These are phyloP conservation scores for Vidua chalybeata DNA, from an alignment of 2,113 vertebrate species.

Conservation along the genomic window DNA sequence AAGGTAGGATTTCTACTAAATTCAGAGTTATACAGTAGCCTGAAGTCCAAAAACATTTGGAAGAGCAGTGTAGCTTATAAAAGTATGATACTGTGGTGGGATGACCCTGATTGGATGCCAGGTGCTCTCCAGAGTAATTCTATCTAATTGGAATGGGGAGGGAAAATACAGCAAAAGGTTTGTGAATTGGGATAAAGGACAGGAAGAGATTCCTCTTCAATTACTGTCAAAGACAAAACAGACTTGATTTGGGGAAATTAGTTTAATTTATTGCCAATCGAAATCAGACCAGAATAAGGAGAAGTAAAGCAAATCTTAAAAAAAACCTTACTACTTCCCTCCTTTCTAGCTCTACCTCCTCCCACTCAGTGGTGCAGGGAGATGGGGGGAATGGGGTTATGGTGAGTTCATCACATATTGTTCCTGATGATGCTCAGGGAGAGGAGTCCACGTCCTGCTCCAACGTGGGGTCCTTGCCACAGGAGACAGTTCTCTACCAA, in stretches of 20 bases:
- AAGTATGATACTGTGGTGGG: background rate
- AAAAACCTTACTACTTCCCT: background rate
- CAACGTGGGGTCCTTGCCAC: fast-evolving
- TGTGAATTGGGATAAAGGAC: background rate
- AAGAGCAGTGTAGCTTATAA: background rate
- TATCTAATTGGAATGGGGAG: background rate
- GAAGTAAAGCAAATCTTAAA: background rate
- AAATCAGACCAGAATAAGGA: background rate
- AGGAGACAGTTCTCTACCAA: background rate
- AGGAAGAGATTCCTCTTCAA: background rate
- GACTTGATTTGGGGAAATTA: background rate
- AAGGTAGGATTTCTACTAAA: background rate
- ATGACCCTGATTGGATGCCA: background rate
- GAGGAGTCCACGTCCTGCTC: background rate
- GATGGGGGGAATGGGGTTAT: fast-evolving
- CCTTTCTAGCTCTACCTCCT: background rate
- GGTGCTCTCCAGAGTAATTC: background rate
- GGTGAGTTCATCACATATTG: fast-evolving
- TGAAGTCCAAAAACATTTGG: background rate
- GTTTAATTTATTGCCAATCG: background rate
- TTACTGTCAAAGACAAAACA: background rate
- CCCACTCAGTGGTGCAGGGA: background rate
- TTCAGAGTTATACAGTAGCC: background rate
- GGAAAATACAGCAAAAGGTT: background rate
- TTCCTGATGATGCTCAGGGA: fast-evolving